Percentiles rank a stretch among this genome's conserved stretches.
Evolutionary conservation across 2,888 invertebrate genomes (phyloP).

Genomic region (Clanis bilineata): DNA sequence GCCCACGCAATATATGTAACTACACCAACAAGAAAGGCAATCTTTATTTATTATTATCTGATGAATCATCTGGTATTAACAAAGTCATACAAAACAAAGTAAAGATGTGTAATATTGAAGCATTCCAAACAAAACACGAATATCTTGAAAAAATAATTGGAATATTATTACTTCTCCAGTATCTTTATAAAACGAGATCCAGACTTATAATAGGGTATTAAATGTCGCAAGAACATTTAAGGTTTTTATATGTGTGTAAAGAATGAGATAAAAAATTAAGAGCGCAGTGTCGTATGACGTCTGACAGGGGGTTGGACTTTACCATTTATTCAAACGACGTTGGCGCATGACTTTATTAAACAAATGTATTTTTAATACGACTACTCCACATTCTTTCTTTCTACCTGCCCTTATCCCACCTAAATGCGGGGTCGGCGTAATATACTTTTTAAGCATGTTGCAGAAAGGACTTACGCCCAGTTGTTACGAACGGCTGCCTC

Average conservation of each 20-base stretch:
- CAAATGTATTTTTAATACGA: constrained; percentile 16
- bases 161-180: constrained; percentile 34
- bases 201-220: constrained; percentile 53
- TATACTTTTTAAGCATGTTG: too few relatives aligned
- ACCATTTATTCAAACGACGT: constrained; percentile 28
- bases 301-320: constrained; percentile 41
- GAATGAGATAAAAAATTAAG: constrained; percentile 43
- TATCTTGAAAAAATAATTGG: constrained; percentile 21
- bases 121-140: neutral
- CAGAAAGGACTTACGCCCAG: too few relatives aligned
- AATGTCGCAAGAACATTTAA: constrained; percentile 55
- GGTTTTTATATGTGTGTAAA: constrained; percentile 48
- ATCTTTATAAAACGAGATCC: constrained; percentile 40
- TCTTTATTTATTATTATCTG: too few relatives aligned
- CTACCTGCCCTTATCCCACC: too few relatives aligned
- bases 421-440: too few relatives aligned
- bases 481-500: too few relatives aligned
- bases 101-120: constrained; percentile 22
- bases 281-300: constrained; percentile 51
- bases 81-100: constrained; percentile 21
- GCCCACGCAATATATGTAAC: too few relatives aligned
- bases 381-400: neutral
- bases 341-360: constrained; percentile 29
- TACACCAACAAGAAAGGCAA: too few relatives aligned
- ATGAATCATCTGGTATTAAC: too few relatives aligned